Base-by-base conservation (phyloP, 2,888 invertebrate species). In the Drosophila nr. perissopoda region DNA sequence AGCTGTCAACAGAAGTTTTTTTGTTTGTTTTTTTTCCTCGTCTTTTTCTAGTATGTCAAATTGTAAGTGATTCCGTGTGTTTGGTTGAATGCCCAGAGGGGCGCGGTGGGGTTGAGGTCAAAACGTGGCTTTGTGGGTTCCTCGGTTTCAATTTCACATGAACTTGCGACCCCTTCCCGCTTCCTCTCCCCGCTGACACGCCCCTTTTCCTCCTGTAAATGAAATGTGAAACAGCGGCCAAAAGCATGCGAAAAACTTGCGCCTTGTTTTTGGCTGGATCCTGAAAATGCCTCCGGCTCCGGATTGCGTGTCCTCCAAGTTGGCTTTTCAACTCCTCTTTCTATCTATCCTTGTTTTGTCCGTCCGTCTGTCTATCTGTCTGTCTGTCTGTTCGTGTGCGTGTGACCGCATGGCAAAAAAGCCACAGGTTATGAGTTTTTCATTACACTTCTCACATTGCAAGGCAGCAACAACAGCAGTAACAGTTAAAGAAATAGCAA, bases 381-480 rank as follows among this genome's bases (percentile, higher is more conserved):
- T 33, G 38, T 27, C 11, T 53, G 21, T 36, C 46, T 68, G 53
- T 68, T 64, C 60, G 58, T 67, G 82, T 79, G 87, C 82, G 86
- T 88, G 81, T 83, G 87, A 88, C 89, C 89, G 81, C 86, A 83
- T 83, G 81, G 79, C 89, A 68, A 76, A 87, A 87, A 84, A 89
- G 88, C 84, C 89, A 89, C 84, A 84, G 84, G 84, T 84, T 84
- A 84, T 84, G 89, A 83, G 84, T 83, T 74, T 87, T 87, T 84
- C 84, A 84, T 87, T 89, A 82, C 61, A 56, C 69, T 74, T 80
- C 69, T 80, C 68, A 68, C 63, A 75, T 78, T 85, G 62, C 77
- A 74, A 61, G 40, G 40, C 29, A 42, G 40, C n/a, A 57, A 18
- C 62, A 25, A 34, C 13, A 16, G 40, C 29, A 57, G 40, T n/a